Evolutionary conservation across 2,888 invertebrate species (phyloP).

Genomic region (Drosophila nr. perissopoda): DNA sequence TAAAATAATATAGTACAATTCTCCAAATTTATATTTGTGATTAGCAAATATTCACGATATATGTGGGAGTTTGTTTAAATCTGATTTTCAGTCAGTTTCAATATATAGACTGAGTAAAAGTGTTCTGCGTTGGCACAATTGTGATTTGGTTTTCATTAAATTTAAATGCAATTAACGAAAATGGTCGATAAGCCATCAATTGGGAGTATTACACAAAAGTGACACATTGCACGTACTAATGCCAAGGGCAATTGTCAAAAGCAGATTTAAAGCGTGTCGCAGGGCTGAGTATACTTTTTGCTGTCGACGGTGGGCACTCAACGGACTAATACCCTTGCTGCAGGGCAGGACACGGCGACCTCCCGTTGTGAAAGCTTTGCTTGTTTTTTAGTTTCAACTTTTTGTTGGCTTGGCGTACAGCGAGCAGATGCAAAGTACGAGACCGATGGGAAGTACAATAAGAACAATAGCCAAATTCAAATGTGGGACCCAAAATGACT

Average conservation of each 20-base stretch:
- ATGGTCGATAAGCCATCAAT: slow-evolving; percentile 18
- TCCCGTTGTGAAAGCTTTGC: slow-evolving; percentile 41
- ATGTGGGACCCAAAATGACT: slow-evolving; percentile 28
- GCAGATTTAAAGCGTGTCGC: slow-evolving; percentile 39
- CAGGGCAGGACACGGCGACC: slow-evolving; percentile 20
- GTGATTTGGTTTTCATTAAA: slow-evolving; percentile 47
- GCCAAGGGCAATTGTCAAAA: slow-evolving; percentile 37
- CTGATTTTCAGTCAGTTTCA: background rate
- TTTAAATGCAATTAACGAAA: slow-evolving; percentile 56
- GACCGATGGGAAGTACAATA: slow-evolving; percentile 32
- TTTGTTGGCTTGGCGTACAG: slow-evolving; percentile 10
- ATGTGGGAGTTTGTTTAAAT: background rate
- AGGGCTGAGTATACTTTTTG: slow-evolving; percentile 6
- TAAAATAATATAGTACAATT: background rate
- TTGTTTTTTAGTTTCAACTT: slow-evolving; percentile 23
- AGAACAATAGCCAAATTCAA: slow-evolving; percentile 48
- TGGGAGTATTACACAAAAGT: slow-evolving; percentile 38
- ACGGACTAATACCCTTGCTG: slow-evolving; percentile 23
- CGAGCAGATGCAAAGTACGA: slow-evolving; percentile 18
- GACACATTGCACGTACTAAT: slow-evolving; percentile 20
- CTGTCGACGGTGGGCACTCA: slow-evolving; percentile 22
- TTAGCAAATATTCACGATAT: background rate
- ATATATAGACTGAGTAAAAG: slow-evolving; percentile 3
- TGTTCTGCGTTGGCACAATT: slow-evolving; percentile 18
- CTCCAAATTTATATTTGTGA: background rate